phyloP scores from a whole-genome alignment of 2,797 vertebrate species.

The Semaprochilodus insignis region DNA sequence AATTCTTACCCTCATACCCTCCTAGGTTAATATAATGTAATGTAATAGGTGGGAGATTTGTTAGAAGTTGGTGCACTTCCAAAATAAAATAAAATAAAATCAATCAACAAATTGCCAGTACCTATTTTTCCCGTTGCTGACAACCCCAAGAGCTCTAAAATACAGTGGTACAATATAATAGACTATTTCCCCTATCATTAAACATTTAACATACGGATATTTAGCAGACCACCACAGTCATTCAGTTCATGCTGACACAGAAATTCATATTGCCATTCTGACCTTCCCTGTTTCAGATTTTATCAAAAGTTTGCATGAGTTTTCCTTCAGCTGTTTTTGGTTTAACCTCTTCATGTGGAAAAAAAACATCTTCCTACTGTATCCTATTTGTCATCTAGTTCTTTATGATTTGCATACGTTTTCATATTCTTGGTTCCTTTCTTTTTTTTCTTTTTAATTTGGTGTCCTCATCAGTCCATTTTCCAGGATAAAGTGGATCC shows the following conservation, averaged over 20 bases:
- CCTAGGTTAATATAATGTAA: too few relatives aligned
- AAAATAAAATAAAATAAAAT: slow-evolving; percentile 4
- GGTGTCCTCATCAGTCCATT: slow-evolving; percentile 79
- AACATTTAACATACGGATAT: slow-evolving; percentile 60
- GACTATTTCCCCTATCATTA: slow-evolving; percentile 62
- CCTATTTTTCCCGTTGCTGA: too few relatives aligned
- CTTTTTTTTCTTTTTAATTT: slow-evolving; percentile 59
- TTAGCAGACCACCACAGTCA: slow-evolving; percentile 78
- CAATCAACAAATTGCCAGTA: not conserved
- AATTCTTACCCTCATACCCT: too few relatives aligned
- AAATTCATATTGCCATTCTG: slow-evolving; percentile 91
- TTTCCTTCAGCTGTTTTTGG: slow-evolving; percentile 63
- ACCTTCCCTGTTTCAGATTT: slow-evolving; percentile 78
- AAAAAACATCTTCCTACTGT: slow-evolving; percentile 75
- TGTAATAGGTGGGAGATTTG: too few relatives aligned
- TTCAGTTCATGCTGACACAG: slow-evolving; percentile 91
- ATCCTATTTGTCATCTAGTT: slow-evolving; percentile 66
- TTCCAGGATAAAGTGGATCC: slow-evolving; percentile 80
- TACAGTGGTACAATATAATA: slow-evolving; percentile 49
- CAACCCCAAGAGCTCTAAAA: slow-evolving; percentile 75
- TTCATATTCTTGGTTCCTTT: slow-evolving; percentile 48
- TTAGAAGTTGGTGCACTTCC: too few relatives aligned
- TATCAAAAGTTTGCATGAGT: slow-evolving; percentile 85
- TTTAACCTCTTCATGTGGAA: slow-evolving; percentile 65
- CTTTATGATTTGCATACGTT: slow-evolving; percentile 57